phyloP scores from a whole-genome alignment of 2,113 vertebrate species.

The Suncus etruscus region DNA sequence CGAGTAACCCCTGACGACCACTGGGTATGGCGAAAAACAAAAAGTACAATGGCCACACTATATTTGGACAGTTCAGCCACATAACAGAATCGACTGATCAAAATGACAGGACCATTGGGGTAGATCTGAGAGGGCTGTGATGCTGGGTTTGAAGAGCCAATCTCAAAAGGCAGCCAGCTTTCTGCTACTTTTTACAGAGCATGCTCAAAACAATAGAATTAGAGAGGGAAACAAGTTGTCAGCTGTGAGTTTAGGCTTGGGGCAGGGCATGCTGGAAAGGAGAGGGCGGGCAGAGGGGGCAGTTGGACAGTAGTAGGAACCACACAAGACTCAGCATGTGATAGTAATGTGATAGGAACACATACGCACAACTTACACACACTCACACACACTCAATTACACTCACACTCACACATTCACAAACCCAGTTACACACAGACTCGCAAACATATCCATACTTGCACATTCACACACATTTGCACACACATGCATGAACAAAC shows the following conservation, averaged over 20 bases:
- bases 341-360: slow-evolving; percentile 2
- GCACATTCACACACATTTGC: too few species aligned
- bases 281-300: too few species aligned
- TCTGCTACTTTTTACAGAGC: neutral
- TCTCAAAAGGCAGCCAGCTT: neutral
- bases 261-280: neutral
- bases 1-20: too few species aligned
- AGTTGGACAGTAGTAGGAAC: neutral
- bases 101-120: neutral
- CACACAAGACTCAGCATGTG: neutral
- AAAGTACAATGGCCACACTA: too few species aligned
- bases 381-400: too few species aligned
- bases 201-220: slow-evolving; percentile 6
- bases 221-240: neutral
- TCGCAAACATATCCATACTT: too few species aligned
- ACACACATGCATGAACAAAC: too few species aligned
- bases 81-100: neutral
- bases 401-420: too few species aligned
- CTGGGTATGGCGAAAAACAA: too few species aligned
- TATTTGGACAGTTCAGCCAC: too few species aligned
- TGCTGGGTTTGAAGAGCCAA: too few species aligned
- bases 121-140: neutral
- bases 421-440: too few species aligned
- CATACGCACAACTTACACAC: neutral
- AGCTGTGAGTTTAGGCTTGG: neutral